These are phyloP conservation scores for Prunella himalayana DNA, from an alignment of 2,113 vertebrate genomes.

Conservation along the genomic window DNA sequence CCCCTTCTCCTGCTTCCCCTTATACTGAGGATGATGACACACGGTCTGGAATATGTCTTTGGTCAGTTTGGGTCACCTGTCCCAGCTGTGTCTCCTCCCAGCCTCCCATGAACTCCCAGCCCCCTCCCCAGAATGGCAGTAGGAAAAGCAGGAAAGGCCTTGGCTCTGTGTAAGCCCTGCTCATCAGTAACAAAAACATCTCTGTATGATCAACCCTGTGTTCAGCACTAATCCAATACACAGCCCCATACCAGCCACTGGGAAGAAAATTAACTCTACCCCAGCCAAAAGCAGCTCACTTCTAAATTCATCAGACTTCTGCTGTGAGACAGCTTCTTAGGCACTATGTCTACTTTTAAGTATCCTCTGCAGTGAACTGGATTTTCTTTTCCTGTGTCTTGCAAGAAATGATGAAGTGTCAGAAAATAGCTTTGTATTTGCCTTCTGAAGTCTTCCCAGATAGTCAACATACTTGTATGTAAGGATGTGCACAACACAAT, in stretches of 20 bases:
- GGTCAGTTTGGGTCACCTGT: background rate
- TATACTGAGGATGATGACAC: background rate
- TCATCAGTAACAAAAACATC: background rate
- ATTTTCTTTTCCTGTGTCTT: background rate
- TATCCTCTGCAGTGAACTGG: background rate
- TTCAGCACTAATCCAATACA: background rate
- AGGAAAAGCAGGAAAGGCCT: background rate
- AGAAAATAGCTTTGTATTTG: background rate
- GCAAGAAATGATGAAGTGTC: background rate
- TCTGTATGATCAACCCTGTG: background rate
- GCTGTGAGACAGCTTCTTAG: background rate
- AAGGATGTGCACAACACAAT: background rate
- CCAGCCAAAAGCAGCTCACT: background rate
- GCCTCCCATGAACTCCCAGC: accelerated
- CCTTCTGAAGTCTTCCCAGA: background rate
- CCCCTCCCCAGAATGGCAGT: accelerated
- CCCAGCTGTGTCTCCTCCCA: background rate
- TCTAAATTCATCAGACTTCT: background rate
- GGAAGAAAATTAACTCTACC: background rate
- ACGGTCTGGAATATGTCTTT: background rate
- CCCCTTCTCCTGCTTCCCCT: background rate
- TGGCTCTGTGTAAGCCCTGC: background rate
- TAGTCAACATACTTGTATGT: background rate
- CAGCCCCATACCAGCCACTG: background rate
- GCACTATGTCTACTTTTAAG: background rate